Percentiles rank a stretch among this genome's conserved stretches.
These are phyloP conservation scores for Chelmon rostratus DNA, from an alignment of 2,797 vertebrate genomes.

Conservation along the genomic window DNA sequence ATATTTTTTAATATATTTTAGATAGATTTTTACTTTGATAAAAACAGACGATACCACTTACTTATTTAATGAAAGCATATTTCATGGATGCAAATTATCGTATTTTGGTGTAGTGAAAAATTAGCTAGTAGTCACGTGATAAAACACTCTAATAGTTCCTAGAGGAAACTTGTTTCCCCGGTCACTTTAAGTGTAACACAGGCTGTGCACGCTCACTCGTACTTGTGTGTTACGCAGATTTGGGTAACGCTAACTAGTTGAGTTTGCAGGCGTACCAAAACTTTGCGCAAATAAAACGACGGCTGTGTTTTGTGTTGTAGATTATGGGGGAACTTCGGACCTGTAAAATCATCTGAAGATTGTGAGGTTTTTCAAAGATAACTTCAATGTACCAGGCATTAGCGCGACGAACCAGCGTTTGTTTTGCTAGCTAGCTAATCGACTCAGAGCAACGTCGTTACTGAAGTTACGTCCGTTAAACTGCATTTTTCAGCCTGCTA, in stretches of 20 bases:
- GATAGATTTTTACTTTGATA: too few species aligned
- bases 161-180: constrained; percentile 36
- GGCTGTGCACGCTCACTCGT: constrained; percentile 20
- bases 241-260: too few species aligned
- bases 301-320: neutral
- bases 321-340: accelerated
- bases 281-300: neutral
- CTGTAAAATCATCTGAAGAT: neutral
- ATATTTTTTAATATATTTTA: too few species aligned
- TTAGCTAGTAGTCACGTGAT: too few species aligned
- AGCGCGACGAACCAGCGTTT: constrained; percentile 13
- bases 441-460: neutral
- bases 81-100: too few species aligned
- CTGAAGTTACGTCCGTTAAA: neutral
- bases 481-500: neutral
- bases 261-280: neutral
- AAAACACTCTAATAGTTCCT: too few species aligned
- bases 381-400: neutral
- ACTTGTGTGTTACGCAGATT: too few species aligned
- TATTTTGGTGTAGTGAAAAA: too few species aligned
- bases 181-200: constrained; percentile 46
- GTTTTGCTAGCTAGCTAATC: constrained; percentile 37
- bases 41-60: too few species aligned
- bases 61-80: too few species aligned
- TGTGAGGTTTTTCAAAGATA: neutral